These are phyloP conservation scores for Meganola albula DNA, from an alignment of 2,888 invertebrate species.

Conservation along the genomic window DNA sequence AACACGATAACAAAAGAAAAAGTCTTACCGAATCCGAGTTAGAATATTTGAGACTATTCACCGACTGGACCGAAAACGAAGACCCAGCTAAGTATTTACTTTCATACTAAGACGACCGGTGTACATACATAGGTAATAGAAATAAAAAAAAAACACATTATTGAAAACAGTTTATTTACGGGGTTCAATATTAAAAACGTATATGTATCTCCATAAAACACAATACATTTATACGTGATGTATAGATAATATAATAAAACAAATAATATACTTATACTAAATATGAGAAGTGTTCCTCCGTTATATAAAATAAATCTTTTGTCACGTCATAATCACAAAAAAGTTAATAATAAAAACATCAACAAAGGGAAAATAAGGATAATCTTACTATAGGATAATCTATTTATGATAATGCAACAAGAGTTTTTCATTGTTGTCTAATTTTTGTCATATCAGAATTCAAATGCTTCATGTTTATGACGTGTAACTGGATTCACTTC, in stretches of 20 bases:
- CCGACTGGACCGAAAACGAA: constrained; percentile 58
- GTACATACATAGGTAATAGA: background rate
- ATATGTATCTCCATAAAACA: constrained; percentile 58
- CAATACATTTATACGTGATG: constrained; percentile 50
- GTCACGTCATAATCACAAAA: too few relatives aligned
- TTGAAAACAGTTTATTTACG: constrained; percentile 73
- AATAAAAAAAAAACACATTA: constrained; percentile 31
- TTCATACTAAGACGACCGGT: background rate
- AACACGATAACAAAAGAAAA: constrained; percentile 18
- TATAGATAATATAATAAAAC: constrained; percentile 54
- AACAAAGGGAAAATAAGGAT: too few relatives aligned
- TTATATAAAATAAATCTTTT: too few relatives aligned
- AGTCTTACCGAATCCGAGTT: constrained; percentile 46
- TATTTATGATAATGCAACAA: too few relatives aligned
- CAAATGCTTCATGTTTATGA: too few relatives aligned
- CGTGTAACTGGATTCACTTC: too few relatives aligned
- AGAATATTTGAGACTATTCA: constrained; percentile 59
- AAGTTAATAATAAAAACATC: too few relatives aligned
- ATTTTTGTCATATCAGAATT: too few relatives aligned
- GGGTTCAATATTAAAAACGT: constrained; percentile 61
- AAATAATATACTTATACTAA: constrained; percentile 52
- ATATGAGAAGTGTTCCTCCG: too few relatives aligned
- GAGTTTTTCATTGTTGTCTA: too few relatives aligned
- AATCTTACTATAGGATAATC: too few relatives aligned
- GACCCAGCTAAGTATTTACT: constrained; percentile 48